A percentile compares a stretch with the other conserved stretches of the same genome.
Evolutionary conservation across 92 coral and sea anemone species (phyloP).

Genomic region (Palythoa grandis): DNA sequence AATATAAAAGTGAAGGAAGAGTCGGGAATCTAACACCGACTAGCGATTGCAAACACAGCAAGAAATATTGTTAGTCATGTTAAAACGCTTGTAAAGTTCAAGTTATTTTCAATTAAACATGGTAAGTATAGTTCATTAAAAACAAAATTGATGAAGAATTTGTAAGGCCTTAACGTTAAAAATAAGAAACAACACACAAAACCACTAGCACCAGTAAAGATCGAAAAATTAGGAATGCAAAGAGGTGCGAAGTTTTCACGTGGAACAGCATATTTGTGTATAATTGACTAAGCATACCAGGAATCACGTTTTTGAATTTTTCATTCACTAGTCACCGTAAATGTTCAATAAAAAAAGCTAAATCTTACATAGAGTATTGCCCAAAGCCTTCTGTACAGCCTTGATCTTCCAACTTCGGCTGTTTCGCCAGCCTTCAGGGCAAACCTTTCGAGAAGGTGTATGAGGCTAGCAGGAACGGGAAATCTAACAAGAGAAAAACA

Average conservation of each 20-base stretch:
- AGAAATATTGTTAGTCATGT: not conserved
- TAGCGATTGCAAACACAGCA: not conserved
- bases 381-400: slow-evolving; percentile 55
- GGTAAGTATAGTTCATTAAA: not conserved
- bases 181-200: not conserved
- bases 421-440: slow-evolving; percentile 44
- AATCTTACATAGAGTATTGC: slow-evolving; percentile 51
- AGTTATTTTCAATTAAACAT: slow-evolving; percentile 1
- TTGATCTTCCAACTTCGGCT: slow-evolving; percentile 40
- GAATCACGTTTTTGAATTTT: slow-evolving; percentile 11
- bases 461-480: slow-evolving; percentile 44
- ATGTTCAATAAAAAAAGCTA: not conserved
- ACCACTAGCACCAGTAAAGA: not conserved
- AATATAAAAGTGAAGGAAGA: slow-evolving; percentile 9
- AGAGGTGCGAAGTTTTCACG: slow-evolving; percentile 11
- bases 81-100: slow-evolving; percentile 4
- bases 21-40: slow-evolving; percentile 4
- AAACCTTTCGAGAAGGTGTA: slow-evolving; percentile 18
- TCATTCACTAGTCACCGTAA: slow-evolving; percentile 4
- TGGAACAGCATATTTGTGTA: slow-evolving; percentile 1
- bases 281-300: not conserved
- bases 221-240: slow-evolving; percentile 13
- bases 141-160: slow-evolving; percentile 4
- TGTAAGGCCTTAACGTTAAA: not conserved
- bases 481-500: slow-evolving; percentile 4